phyloP scores from a whole-genome alignment of 2,797 vertebrate genomes.

The Denticeps clupeoides region DNA sequence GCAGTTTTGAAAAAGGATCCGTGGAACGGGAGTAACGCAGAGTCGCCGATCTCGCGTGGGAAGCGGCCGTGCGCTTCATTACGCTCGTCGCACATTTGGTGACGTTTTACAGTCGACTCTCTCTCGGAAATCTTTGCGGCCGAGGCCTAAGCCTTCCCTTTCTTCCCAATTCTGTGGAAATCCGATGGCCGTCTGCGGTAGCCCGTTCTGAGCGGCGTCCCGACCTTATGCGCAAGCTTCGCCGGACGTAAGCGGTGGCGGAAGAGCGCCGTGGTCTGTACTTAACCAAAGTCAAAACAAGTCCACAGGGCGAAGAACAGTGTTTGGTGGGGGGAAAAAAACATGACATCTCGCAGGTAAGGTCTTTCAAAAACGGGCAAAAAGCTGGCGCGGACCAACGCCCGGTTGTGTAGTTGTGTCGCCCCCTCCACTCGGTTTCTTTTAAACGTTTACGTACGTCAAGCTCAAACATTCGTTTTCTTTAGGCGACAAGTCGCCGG shows the following conservation, averaged over 20 bases:
- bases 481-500: too few relatives aligned
- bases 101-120: conserved; percentile 58
- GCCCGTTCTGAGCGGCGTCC: conserved; percentile 39
- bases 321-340: conserved; percentile 40
- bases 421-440: neutral
- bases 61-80: conserved; percentile 9
- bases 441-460: neutral
- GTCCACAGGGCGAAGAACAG: conserved; percentile 46
- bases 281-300: conserved; percentile 41
- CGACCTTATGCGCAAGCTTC: conserved; percentile 48
- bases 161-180: conserved; percentile 15
- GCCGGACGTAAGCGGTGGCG: conserved; percentile 18
- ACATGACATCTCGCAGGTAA: conserved; percentile 75
- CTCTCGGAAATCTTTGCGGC: conserved; percentile 47
- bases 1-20: too few relatives aligned
- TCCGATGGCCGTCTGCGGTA: conserved; percentile 36
- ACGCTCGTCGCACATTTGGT: conserved; percentile 62
- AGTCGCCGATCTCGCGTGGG: too few relatives aligned
- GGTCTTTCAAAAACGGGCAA: conserved; percentile 21
- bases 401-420: neutral
- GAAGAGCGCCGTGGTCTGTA: conserved; percentile 30
- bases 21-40: too few relatives aligned
- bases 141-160: conserved; percentile 51
- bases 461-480: too few relatives aligned
- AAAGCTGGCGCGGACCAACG: too few relatives aligned